A percentile compares a stretch with the other conserved stretches of the same genome.
phyloP scores from a whole-genome alignment of 2,113 vertebrate species.

The Corapipo altera region DNA sequence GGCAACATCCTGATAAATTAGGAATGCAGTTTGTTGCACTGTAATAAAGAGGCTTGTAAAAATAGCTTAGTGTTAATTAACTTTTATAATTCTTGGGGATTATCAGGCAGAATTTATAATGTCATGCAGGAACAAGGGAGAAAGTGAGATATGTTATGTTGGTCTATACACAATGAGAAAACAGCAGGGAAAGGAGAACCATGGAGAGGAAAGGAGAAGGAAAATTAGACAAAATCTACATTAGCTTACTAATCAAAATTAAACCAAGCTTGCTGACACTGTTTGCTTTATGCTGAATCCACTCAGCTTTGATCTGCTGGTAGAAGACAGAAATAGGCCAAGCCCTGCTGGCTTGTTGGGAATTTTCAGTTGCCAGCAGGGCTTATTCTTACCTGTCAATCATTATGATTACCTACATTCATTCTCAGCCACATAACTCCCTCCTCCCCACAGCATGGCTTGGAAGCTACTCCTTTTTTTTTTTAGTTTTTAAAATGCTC shows the following conservation, averaged over 20 bases:
- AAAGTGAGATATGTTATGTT: neutral
- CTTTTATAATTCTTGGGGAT: conserved; percentile 17
- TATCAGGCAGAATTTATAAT: conserved; percentile 56
- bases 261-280: neutral
- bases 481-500: neutral
- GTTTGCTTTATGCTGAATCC: neutral
- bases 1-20: conserved; percentile 29
- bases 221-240: neutral
- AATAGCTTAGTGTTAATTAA: conserved; percentile 35
- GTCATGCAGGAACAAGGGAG: neutral
- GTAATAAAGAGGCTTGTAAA: conserved; percentile 38
- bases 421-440: neutral
- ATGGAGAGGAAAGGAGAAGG: neutral
- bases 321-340: neutral
- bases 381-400: neutral
- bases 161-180: neutral
- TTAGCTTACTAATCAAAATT: neutral
- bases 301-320: neutral
- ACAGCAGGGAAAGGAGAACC: neutral
- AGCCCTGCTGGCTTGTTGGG: neutral
- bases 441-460: neutral
- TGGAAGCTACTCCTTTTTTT: neutral
- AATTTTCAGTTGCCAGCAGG: neutral
- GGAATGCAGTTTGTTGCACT: neutral
- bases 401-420: neutral